Evolutionary conservation across 2,888 invertebrate species (phyloP), one percentile per base, ranked within the genome.

Genomic region (Amiota minor): DNA sequence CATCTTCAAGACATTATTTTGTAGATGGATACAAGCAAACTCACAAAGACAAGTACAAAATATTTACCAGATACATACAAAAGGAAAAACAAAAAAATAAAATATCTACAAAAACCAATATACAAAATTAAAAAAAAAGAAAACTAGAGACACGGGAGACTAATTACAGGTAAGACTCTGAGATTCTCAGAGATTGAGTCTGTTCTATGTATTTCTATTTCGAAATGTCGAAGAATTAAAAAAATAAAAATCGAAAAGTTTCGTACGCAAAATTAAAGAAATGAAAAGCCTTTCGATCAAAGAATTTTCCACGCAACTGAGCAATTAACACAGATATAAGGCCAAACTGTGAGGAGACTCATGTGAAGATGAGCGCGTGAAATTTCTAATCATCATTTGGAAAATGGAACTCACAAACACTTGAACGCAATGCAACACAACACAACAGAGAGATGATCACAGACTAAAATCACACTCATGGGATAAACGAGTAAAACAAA

Each of bases 261-360:
- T 77, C 81, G 80, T 78, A 69, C 59, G 56, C 75, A 72, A 75
- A 46, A 14, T 45, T 47, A 62, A 70, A 71, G 49, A 69, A 49
- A 73, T 62, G 59, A 72, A 70, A 72, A 76, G 61, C 70, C n/a
- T 14, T 62, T 64, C 35, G 76, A 80, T 73, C 75, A 78, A 80
- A 83, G 82, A 83, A 85, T 79, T 72, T 86, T 86, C 86, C 86
- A 85, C 81, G 81, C 80, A 84, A 84, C 79, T 79, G 79, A 83
- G 86, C 87, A 88, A 87, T 87, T 88, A 87, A 87, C 88, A 87
- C 86, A 83, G 80, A 80, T 78, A 75, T 76, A 71, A 72, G 72
- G 69, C 72, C 67, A 72, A 80, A 77, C 77, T 77, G 77, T 73
- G 78, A 81, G 75, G 20, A 70, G 53, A 50, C 14, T 50, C n/a